These are phyloP conservation scores for Polydrusus pterygomalis DNA, from an alignment of 2,888 invertebrate species.

Conservation along the genomic window DNA sequence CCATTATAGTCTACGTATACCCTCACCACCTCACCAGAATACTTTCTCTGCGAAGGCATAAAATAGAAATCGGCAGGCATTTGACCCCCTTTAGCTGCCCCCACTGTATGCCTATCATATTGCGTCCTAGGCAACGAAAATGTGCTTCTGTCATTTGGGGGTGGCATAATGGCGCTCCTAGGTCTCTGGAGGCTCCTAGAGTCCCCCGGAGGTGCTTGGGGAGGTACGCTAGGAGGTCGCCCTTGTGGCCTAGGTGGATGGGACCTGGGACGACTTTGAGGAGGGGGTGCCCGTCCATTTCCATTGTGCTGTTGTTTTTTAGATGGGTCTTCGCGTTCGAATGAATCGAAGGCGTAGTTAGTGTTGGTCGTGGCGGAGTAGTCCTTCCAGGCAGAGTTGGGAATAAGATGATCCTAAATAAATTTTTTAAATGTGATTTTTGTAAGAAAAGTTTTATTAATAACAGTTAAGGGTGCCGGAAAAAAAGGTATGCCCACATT, in stretches of 20 bases:
- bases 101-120: conserved; percentile 68
- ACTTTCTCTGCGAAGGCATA: conserved; percentile 95
- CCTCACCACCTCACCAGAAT: conserved; percentile 91
- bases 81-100: conserved; percentile 63
- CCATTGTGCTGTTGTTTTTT: conserved; percentile 57
- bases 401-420: conserved; percentile 85
- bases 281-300: conserved; percentile 38
- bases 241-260: conserved; percentile 65
- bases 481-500: too few relatives aligned
- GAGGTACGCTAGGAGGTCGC: conserved; percentile 65
- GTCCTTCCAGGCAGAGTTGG: conserved; percentile 92
- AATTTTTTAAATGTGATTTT: background rate
- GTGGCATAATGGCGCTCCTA: conserved; percentile 61
- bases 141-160: conserved; percentile 77
- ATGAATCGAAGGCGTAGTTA: conserved; percentile 93
- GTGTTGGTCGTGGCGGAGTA: conserved; percentile 90
- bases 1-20: conserved; percentile 89
- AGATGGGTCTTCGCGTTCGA: conserved; percentile 80
- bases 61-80: conserved; percentile 95
- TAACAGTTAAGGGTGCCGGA: too few relatives aligned
- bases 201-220: conserved; percentile 72
- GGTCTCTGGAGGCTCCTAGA: conserved; percentile 79
- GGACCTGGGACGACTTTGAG: conserved; percentile 47
- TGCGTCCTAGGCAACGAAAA: conserved; percentile 85
- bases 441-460: too few relatives aligned